Evolutionary conservation across 1,140 invertebrate species (phyloP), one percentile per base, ranked within the genome.

Genomic region (Bombus cullumanus): DNA sequence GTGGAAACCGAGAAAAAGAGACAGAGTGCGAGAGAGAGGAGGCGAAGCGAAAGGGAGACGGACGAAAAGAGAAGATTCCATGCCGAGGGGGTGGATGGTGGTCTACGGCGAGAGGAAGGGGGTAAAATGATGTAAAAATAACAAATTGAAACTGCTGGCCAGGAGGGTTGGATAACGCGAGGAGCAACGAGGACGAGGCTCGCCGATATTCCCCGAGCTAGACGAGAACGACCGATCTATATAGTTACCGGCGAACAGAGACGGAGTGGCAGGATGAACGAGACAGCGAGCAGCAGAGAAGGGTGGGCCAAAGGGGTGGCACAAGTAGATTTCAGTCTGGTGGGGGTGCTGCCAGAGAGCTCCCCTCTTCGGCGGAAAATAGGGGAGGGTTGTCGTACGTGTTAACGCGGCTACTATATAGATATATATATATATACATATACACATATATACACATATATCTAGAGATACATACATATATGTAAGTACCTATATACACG

Each of bases 61-160:
- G 34, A n/a, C 47, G 43, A 34, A 72, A 59, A 85, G 84, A 81
- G 83, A 85, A 53, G 69, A 85, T 81, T 41, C 78, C 37, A 37
- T 28, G 64, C 31, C 28, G 71, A 84, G 86, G 73, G 85, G 37
- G 85, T 83, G 81, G 77, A 71, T 85, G 88, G 81, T 81, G 87
- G 80, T 72, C 57, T 81, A 85, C 87, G 84, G 88, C 79, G 87
- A 85, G 85, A 75, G 81, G 81, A 80, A 80, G 89, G 87, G 85
- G 89, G 90, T 78, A 91, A 93, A 94, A 94, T 93, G 92, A 94
- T 94, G 93, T 93, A 93, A 94, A 94, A 94, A 93, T 93, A 94
- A 94, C 92, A 94, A 94, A 94, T 94, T 94, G 92, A 94, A 93
- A 94, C 91, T 92, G 92, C 91, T 89, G 92, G 90, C 89, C 88